Percentiles rank a stretch among this genome's conserved stretches.
phyloP scores from a whole-genome alignment of 2,888 invertebrate genomes.

The Drosophila multiciliata region DNA sequence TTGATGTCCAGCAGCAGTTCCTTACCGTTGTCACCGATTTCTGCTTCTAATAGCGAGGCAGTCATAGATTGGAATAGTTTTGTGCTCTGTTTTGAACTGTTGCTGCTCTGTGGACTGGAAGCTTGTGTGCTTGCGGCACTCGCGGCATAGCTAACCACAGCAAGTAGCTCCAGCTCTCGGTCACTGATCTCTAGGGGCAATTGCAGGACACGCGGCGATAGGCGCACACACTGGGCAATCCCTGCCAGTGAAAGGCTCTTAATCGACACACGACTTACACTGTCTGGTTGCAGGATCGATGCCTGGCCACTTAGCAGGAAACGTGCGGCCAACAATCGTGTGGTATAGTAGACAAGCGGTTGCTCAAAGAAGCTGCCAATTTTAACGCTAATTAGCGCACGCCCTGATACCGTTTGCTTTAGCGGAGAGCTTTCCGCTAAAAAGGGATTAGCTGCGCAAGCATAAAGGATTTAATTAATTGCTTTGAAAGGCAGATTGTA shows the following conservation, averaged over 20 bases:
- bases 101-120: conserved; percentile 75
- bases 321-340: conserved; percentile 82
- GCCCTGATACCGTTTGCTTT: conserved; percentile 60
- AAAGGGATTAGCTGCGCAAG: conserved; percentile 77
- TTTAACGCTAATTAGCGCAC: conserved; percentile 70
- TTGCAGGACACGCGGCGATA: conserved; percentile 91
- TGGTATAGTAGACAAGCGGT: conserved; percentile 82
- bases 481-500: conserved; percentile 12
- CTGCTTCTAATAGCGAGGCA: conserved; percentile 29
- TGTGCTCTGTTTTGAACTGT: conserved; percentile 69
- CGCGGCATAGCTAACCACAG: conserved; percentile 14
- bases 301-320: conserved; percentile 83
- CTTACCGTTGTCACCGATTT: conserved; percentile 75
- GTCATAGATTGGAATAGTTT: conserved; percentile 63
- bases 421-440: conserved; percentile 69
- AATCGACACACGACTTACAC: conserved; percentile 93
- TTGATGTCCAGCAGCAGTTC: conserved; percentile 86
- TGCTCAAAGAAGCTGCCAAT: conserved; percentile 84
- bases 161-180: conserved; percentile 66
- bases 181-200: conserved; percentile 88
- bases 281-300: conserved; percentile 89
- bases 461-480: conserved; percentile 60
- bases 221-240: conserved; percentile 89
- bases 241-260: conserved; percentile 94
- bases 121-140: conserved; percentile 54